Evolutionary conservation across 2,113 vertebrate genomes (phyloP).

Genomic region (Redunca redunca): DNA sequence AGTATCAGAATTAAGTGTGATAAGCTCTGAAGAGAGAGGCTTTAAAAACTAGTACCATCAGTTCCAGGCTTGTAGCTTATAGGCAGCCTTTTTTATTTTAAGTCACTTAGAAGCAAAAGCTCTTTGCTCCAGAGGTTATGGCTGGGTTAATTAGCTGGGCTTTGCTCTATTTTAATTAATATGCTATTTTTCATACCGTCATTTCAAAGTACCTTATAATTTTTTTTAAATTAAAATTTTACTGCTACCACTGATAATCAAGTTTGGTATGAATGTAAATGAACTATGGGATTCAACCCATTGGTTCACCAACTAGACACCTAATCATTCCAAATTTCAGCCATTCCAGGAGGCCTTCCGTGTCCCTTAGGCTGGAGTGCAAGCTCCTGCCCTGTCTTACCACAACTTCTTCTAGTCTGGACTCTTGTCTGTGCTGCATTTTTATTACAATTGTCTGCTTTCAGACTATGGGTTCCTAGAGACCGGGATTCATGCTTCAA

Average conservation of each 20-base stretch:
- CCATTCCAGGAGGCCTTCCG: not conserved
- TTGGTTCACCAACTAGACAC: not conserved
- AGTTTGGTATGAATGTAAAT: not conserved
- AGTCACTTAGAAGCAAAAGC: not conserved
- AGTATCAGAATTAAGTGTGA: not conserved
- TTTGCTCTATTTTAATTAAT: conserved; percentile 50
- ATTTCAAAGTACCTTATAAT: not conserved
- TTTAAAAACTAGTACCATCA: not conserved
- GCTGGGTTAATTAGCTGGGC: conserved; percentile 12
- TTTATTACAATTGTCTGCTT: not conserved
- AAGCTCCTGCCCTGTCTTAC: not conserved
- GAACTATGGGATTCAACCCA: not conserved
- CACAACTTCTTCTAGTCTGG: not conserved
- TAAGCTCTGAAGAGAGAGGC: not conserved
- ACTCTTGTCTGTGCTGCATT: not conserved
- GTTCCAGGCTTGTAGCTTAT: not conserved
- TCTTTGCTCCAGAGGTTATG: conserved; percentile 26
- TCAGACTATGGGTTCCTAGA: not conserved
- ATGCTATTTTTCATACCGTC: conserved; percentile 2
- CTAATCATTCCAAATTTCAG: not conserved
- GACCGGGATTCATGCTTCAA: not conserved
- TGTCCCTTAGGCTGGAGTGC: not conserved
- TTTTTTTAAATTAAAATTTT: not conserved
- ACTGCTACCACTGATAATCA: not conserved
- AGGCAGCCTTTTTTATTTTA: not conserved